Evolutionary conservation across 2,888 invertebrate genomes (phyloP).

Genomic region (Acanthoscelides obtectus): DNA sequence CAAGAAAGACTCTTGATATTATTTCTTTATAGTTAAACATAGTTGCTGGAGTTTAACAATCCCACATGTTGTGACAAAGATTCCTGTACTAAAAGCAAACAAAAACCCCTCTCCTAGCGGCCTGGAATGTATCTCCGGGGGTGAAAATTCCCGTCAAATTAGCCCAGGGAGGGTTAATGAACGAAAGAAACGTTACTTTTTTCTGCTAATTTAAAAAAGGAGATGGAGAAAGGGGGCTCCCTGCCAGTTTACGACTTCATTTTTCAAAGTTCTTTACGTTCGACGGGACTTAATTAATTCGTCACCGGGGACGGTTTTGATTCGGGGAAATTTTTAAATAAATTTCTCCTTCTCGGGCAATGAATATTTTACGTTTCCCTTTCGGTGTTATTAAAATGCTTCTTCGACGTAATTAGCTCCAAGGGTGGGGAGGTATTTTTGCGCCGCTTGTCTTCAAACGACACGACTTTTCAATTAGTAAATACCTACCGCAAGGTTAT

Average conservation of each 20-base stretch:
- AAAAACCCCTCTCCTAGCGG: neutral
- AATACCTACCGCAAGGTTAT: neutral
- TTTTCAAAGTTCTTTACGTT: slow-evolving; percentile 16
- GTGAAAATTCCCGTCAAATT: slow-evolving; percentile 50
- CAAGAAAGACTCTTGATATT: no score
- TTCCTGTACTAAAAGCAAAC: neutral
- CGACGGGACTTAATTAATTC: slow-evolving; percentile 47
- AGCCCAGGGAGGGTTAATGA: slow-evolving; percentile 50
- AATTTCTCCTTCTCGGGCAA: slow-evolving; percentile 36
- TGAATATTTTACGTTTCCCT: slow-evolving; percentile 42
- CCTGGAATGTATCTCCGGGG: slow-evolving; percentile 23
- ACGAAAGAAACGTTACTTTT: slow-evolving; percentile 49
- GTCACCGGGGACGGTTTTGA: slow-evolving; percentile 39
- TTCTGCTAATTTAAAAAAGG: slow-evolving; percentile 48
- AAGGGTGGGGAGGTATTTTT: neutral
- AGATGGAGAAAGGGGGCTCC: slow-evolving; percentile 30
- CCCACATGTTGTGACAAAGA: neutral
- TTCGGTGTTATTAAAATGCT: slow-evolving; percentile 8
- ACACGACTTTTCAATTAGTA: neutral
- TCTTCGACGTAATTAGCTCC: neutral
- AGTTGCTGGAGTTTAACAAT: no score
- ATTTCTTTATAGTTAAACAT: no score
- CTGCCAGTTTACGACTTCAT: neutral
- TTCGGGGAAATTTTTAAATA: slow-evolving; percentile 41
- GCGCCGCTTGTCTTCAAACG: neutral